A percentile compares a stretch with the other conserved stretches of the same genome.
Evolutionary conservation across 2,797 vertebrate genomes (phyloP).

Genomic region (Artibeus lituratus): DNA sequence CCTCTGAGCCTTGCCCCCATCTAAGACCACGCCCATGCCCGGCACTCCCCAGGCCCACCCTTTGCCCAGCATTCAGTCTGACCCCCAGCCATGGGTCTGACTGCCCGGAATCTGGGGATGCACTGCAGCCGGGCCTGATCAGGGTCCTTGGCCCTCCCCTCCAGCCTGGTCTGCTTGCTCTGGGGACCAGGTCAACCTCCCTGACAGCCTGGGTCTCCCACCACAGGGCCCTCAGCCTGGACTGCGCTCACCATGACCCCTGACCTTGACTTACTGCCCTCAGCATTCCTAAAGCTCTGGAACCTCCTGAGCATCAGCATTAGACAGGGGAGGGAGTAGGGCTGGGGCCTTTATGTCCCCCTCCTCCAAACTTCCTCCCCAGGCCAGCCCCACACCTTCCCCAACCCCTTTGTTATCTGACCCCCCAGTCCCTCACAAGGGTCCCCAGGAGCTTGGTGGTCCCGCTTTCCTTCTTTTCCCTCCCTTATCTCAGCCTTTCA

Average conservation of each 20-base stretch:
- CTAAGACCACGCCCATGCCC: background rate
- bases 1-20: background rate
- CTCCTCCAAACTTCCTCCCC: background rate
- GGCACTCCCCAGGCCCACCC: background rate
- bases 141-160: background rate
- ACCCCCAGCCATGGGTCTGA: background rate
- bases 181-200: background rate
- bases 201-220: background rate
- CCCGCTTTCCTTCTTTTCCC: background rate
- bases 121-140: background rate
- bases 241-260: accelerated
- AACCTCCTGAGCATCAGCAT: background rate
- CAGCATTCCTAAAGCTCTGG: background rate
- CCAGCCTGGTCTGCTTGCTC: background rate
- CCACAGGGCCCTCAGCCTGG: no score
- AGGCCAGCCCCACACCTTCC: background rate
- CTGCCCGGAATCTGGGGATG: background rate
- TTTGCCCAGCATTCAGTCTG: background rate
- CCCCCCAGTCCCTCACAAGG: background rate
- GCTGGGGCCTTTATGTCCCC: background rate
- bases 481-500: background rate
- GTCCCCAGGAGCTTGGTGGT: background rate
- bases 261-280: background rate
- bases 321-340: background rate
- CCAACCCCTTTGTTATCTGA: background rate